Base-by-base conservation (phyloP, 1,140 invertebrate genomes). In the Drosophila azteca region DNA sequence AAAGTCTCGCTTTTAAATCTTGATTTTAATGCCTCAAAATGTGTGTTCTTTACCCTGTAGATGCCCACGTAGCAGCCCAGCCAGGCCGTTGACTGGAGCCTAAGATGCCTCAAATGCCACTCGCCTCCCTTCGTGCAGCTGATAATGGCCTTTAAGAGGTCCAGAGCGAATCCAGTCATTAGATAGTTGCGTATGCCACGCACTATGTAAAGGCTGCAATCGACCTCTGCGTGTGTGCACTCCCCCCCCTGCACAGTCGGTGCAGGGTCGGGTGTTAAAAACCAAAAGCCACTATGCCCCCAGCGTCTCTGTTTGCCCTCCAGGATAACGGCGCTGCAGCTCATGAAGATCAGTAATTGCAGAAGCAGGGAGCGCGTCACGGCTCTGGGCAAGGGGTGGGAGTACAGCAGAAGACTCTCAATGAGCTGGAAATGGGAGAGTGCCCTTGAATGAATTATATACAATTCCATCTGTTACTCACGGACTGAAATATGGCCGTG, bases 341-440 rank as follows among this genome's bases (percentile, higher is more conserved):
- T 15, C 80, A 88, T 88, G 39, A 88, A 81, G 13, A 88, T 49
- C 2, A 66, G 17, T 4, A 71, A 67, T 53, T 82, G 80, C 7
- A 81, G 43, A 1, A 31, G 6, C 22, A 44, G 24, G 0, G 78
- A 81, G 4, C 58, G 43, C 5, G 41, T 55, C 3, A 85, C 35
- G 1, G 51, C 4, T 24, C 43, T 58, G 39, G 69, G 73, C 11
- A 79, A 3, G 2, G 50, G 20, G 64, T 74, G 69, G 6, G 45
- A 54, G 9, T 60, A 67, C 9, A 89, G 9, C 7, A 85, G 45
- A 29, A 77, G 35, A 20, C 64, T 74, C 50, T 85, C 84, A 26
- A 82, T 77, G 0, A 78, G 45, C 76, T 88, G 26, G 3, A 17
- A 44, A 48, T 11, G 29, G 39, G 29, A 20, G 6, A 17, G 35